Base-by-base conservation (phyloP, 2,113 vertebrate genomes). In the Tenebrosternarchus preto region DNA sequence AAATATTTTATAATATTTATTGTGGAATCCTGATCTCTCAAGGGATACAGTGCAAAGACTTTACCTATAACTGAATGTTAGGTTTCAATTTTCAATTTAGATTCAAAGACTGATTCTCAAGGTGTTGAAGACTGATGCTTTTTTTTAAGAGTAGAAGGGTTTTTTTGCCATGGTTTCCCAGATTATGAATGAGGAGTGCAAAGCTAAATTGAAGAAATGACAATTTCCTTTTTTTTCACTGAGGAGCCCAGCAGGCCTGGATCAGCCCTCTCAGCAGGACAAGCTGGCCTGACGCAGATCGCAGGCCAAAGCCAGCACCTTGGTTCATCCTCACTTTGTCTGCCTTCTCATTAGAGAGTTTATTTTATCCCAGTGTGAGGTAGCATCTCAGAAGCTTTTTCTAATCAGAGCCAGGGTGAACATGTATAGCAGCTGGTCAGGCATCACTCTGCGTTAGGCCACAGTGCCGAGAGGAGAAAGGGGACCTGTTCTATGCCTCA, bases 401-500 rank as follows among this genome's bases (percentile, higher is more conserved):
- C 68, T 80, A 82, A 80, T 80, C 63, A 80, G 56, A 68, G 36
- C 68, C 11, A 69, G 55, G 29, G 59, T 27, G 56, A 11, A 19
- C 15, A 9, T 69, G 20, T 39, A 75, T 1, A 1, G 31, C 76
- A 74, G 76, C 76, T 79, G 81, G 70, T 77, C 74, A 68, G 61
- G 25, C 69, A 12, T 67, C 69, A 53, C 39, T 68, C 76, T 50
- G 15, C 43, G 15, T 50, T 50, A 50, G 9, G 12, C 43, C 43
- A 15, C 15, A 12, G 43, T 2, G 8, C 43, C n/a, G 43, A 56
- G 50, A 1, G 12, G 61, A 75, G 39, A 83, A 66, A 80, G 78
- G 61, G 29, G 72, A 57, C 69, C 60, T 76, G 71, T 76, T 72
- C 80, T 55, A 67, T 75, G 79, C 67, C 82, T 86, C 82, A 83